Evolutionary conservation across 2,113 vertebrate genomes (phyloP).

Genomic region (Holacanthus passer): DNA sequence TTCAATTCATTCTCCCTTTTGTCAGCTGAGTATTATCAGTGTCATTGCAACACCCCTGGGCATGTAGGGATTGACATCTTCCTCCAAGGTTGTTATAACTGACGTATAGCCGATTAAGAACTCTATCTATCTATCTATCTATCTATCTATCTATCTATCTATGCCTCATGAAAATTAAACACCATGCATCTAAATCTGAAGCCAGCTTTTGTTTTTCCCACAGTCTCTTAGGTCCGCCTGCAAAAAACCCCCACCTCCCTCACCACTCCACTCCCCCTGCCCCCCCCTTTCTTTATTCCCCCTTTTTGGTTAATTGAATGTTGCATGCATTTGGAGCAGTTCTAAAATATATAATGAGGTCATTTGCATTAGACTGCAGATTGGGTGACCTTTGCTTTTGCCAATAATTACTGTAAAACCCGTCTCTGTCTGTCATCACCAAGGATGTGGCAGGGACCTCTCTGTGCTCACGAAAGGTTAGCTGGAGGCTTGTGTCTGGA

Average conservation of each 20-base stretch:
- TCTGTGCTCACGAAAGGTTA: slow-evolving; percentile 84
- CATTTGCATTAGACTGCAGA: slow-evolving; percentile 89
- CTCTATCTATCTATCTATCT: slow-evolving; percentile 6
- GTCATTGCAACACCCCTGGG: slow-evolving; percentile 6
- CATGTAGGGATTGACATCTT: slow-evolving; percentile 11
- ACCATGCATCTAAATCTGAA: slow-evolving; percentile 20
- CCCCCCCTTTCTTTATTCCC: slow-evolving; percentile 10
- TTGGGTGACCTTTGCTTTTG: slow-evolving; percentile 90
- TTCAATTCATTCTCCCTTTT: slow-evolving; percentile 25
- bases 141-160: not conserved
- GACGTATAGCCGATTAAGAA: not conserved
- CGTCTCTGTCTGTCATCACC: slow-evolving; percentile 81
- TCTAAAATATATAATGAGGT: slow-evolving; percentile 88
- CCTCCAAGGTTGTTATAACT: slow-evolving; percentile 26
- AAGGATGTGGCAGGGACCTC: slow-evolving; percentile 78
- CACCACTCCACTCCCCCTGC: not conserved
- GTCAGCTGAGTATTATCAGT: slow-evolving; percentile 25
- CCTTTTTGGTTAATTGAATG: slow-evolving; percentile 83
- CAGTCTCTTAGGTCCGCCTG: slow-evolving; percentile 2
- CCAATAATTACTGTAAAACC: slow-evolving; percentile 90
- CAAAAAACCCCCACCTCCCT: not conserved
- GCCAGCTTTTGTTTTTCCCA: not conserved
- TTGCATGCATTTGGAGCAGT: slow-evolving; percentile 84
- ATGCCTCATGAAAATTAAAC: slow-evolving; percentile 3
- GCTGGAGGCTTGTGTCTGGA: slow-evolving; percentile 83